Conservation (phyloP, 2,113 vertebrate genomes). For the Climacteris rufus region DNA sequence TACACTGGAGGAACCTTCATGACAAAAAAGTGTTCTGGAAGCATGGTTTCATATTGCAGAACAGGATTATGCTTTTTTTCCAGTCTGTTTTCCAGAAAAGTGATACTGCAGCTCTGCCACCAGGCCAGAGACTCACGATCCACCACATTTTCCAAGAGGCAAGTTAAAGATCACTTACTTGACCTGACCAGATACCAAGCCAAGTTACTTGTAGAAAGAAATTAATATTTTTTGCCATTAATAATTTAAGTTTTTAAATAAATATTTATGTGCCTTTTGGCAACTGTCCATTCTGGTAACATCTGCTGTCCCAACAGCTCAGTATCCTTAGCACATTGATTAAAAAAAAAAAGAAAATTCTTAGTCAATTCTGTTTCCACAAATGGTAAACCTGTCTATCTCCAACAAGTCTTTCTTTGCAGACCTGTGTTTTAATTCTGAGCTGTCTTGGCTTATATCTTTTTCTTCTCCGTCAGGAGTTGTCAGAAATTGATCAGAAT, state of each 20-base stretch:
- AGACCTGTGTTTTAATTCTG: conserved; percentile 82
- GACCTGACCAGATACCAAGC: conserved; percentile 48
- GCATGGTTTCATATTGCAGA: neutral
- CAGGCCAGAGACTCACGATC: neutral
- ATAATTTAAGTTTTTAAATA: conserved; percentile 88
- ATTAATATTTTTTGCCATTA: conserved; percentile 71
- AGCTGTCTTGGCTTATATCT: conserved; percentile 69
- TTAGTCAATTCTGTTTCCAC: conserved; percentile 95
- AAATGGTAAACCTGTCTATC: conserved; percentile 97
- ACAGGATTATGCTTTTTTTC: neutral
- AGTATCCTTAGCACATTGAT: conserved; percentile 53
- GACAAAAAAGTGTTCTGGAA: conserved; percentile 46
- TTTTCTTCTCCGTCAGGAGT: conserved; percentile 89
- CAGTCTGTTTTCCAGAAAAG: conserved; percentile 14
- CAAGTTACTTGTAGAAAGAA: conserved; percentile 60
- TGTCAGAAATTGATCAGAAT: conserved; percentile 88
- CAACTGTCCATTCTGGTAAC: conserved; percentile 57
- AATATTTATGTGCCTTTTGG: conserved; percentile 78
- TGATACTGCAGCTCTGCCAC: neutral
- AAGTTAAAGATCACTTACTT: conserved; percentile 30
- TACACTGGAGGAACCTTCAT: conserved; percentile 8
- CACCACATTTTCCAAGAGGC: conserved; percentile 23
- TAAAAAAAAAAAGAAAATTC: neutral
- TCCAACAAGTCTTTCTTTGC: conserved; percentile 91
- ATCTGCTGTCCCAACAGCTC: conserved; percentile 44